These are phyloP conservation scores for Balaenoptera acutorostrata DNA, from an alignment of 2,113 vertebrate species.

Conservation along the genomic window DNA sequence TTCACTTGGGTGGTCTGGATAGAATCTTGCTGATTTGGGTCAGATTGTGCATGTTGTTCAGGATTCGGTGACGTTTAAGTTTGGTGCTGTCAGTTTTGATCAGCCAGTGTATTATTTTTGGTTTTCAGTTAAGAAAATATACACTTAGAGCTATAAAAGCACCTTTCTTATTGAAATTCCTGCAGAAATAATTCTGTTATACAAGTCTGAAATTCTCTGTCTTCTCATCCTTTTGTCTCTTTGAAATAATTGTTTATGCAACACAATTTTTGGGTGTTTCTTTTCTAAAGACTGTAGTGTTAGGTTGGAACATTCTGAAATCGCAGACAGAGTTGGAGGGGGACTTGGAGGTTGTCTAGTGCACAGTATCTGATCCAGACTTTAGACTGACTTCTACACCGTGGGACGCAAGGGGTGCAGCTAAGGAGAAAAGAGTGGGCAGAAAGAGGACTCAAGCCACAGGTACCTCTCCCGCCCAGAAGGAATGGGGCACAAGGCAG, in stretches of 20 bases:
- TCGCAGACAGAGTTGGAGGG: not conserved
- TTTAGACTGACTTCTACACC: not conserved
- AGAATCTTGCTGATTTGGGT: constrained; percentile 5
- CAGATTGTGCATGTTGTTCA: not conserved
- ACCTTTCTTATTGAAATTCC: constrained; percentile 33
- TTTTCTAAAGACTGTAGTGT: not conserved
- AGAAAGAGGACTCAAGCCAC: not conserved
- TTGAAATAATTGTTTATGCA: constrained; percentile 56
- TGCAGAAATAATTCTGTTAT: constrained; percentile 24
- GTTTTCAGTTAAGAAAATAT: constrained; percentile 35
- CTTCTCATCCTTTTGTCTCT: constrained; percentile 21
- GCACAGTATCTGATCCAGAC: not conserved
- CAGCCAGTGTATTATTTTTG: constrained; percentile 42
- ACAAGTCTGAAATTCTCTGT: constrained; percentile 3
- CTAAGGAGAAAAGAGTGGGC: not conserved
- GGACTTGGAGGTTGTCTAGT: not conserved
- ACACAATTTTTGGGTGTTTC: not conserved
- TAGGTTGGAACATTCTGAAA: not conserved
- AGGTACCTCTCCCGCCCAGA: not conserved
- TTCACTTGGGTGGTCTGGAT: not conserved
- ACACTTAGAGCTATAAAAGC: constrained; percentile 12
- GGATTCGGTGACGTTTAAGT: constrained; percentile 20
- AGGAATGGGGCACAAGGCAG: not conserved
- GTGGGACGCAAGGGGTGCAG: not conserved
- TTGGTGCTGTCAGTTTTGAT: constrained; percentile 47